Percentiles rank a stretch among this genome's conserved stretches.
Conservation (phyloP, 2,797 vertebrate genomes). For the Parauchenoglanis punctatus region DNA sequence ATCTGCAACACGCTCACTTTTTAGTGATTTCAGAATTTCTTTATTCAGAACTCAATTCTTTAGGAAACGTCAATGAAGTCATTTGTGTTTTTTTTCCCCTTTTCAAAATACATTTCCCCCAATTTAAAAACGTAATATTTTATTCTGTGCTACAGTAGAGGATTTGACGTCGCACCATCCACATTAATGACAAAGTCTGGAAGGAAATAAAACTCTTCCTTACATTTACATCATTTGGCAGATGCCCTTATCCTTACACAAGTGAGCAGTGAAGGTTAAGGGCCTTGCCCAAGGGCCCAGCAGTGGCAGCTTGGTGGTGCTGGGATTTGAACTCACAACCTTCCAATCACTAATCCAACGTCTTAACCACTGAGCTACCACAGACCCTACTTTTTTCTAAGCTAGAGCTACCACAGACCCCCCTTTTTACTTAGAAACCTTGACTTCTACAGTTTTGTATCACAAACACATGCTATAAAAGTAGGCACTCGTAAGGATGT, state of each 20-base stretch:
- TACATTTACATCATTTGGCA: too few species aligned
- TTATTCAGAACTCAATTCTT: background rate
- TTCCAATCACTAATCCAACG: too few species aligned
- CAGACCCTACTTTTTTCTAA: too few species aligned
- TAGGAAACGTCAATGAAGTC: background rate
- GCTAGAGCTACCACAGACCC: too few species aligned
- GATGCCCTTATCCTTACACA: too few species aligned
- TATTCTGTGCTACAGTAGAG: background rate
- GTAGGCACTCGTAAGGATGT: background rate
- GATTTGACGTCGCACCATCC: background rate
- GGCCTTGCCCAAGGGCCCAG: too few species aligned
- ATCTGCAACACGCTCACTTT: background rate
- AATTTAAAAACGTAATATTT: background rate
- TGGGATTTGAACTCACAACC: too few species aligned
- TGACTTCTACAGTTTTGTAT: background rate
- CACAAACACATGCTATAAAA: slow-evolving; percentile 10
- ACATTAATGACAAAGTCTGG: background rate
- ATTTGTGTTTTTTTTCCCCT: background rate
- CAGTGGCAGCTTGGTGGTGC: too few species aligned
- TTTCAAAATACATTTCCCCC: background rate
- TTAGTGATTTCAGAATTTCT: background rate
- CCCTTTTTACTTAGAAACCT: background rate
- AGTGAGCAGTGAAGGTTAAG: too few species aligned
- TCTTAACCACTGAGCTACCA: too few species aligned
- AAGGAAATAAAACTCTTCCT: background rate